A percentile compares a stretch with the other conserved stretches of the same genome.
These are phyloP conservation scores for Harpagifer antarcticus DNA, from an alignment of 2,797 vertebrate species.

Conservation along the genomic window DNA sequence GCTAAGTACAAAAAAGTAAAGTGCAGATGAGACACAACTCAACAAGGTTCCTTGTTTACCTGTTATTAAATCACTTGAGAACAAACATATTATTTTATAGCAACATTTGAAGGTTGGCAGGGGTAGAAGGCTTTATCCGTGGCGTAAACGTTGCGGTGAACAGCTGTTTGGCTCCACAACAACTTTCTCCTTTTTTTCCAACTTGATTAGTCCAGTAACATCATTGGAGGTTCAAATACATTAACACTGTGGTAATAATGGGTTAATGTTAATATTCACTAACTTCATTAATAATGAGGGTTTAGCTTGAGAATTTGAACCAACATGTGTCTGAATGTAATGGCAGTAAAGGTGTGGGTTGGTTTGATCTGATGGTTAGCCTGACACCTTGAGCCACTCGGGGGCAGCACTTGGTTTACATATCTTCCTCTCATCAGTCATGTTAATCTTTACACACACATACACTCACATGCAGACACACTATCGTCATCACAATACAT, in stretches of 20 bases:
- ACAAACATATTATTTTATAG: background rate
- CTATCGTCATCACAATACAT: background rate
- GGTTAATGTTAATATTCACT: background rate
- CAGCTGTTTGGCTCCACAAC: slow-evolving; percentile 7
- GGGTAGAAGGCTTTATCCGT: background rate
- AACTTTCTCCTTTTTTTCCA: background rate
- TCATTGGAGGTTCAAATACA: background rate
- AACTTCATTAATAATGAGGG: background rate
- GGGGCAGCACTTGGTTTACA: slow-evolving; percentile 85
- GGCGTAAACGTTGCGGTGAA: background rate
- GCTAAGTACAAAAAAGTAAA: background rate
- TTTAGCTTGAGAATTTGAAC: slow-evolving; percentile 5
- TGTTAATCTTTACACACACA: slow-evolving; percentile 2
- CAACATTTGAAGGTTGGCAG: background rate
- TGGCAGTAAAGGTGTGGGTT: slow-evolving; percentile 26
- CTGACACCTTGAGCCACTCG: slow-evolving; percentile 79
- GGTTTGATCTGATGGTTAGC: slow-evolving; percentile 42
- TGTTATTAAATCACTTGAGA: background rate
- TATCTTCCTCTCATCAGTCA: slow-evolving; percentile 41
- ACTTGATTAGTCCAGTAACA: background rate
- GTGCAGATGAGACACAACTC: background rate
- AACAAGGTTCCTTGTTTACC: background rate
- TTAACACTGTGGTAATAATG: background rate
- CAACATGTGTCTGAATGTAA: background rate
- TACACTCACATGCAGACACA: background rate